phyloP scores from a whole-genome alignment of 2,888 invertebrate species.

The Antheraea yamamai region DNA sequence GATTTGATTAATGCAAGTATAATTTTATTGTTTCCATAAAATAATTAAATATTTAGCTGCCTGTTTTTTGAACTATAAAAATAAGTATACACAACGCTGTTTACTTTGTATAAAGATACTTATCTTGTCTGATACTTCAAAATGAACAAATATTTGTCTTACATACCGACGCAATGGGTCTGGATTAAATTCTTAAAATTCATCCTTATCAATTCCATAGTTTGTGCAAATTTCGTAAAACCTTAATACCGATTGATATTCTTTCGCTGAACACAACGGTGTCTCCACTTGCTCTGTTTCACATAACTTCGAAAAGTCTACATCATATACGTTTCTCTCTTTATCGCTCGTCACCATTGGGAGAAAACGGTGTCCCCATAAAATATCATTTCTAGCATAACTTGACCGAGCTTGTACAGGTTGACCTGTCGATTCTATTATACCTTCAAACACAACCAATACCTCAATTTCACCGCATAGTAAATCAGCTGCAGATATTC shows the following conservation, averaged over 20 bases:
- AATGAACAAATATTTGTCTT: conserved; percentile 21
- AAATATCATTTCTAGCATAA: conserved; percentile 89
- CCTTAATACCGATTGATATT: conserved; percentile 67
- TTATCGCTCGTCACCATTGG: conserved; percentile 89
- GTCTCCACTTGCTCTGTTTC: conserved; percentile 92
- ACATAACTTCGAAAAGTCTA: conserved; percentile 95
- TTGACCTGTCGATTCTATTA: conserved; percentile 93
- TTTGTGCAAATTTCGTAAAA: conserved; percentile 10
- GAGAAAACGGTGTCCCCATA: conserved; percentile 94
- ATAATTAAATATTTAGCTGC: not conserved
- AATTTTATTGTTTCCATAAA: not conserved
- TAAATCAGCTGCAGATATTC: conserved; percentile 94
- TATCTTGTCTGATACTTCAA: conserved; percentile 9
- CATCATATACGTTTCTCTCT: conserved; percentile 86
- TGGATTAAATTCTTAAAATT: not conserved
- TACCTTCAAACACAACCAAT: conserved; percentile 94
- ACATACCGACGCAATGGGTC: not conserved
- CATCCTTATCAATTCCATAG: not conserved
- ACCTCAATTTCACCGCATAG: conserved; percentile 92
- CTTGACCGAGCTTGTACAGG: conserved; percentile 91
- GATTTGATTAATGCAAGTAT: not conserved
- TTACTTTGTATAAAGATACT: conserved; percentile 9
- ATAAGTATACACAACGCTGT: not conserved
- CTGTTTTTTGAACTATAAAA: not conserved
- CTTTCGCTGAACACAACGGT: conserved; percentile 90